A percentile compares a stretch with the other conserved stretches of the same genome.
These are phyloP conservation scores for Halichoerus grypus DNA, from an alignment of 2,113 vertebrate genomes.

Conservation along the genomic window DNA sequence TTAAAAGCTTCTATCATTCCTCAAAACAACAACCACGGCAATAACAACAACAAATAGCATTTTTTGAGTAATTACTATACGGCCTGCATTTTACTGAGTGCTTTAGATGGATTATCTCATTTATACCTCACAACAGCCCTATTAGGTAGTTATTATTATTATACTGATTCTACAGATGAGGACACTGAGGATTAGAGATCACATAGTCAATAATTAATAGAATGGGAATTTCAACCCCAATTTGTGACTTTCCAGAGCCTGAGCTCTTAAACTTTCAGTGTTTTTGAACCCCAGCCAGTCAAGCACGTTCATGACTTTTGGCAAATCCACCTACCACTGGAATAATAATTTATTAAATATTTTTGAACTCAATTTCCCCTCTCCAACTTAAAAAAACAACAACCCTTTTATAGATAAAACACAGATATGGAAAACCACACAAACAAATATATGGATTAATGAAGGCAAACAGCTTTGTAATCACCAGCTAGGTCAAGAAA, in stretches of 20 bases:
- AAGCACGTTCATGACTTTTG: background rate
- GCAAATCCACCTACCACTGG: background rate
- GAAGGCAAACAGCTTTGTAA: background rate
- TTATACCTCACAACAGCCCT: background rate
- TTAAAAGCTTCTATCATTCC: background rate
- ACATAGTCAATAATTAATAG: background rate
- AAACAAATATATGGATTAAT: background rate
- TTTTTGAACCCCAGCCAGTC: background rate
- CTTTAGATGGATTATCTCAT: background rate
- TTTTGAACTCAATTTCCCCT: background rate
- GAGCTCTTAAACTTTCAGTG: background rate
- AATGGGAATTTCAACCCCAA: background rate
- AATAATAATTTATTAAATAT: slow-evolving; percentile 30
- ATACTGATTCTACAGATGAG: background rate
- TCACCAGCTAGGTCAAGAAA: background rate
- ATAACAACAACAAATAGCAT: background rate
- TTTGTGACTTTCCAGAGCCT: background rate
- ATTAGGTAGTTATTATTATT: background rate
- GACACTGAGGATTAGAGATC: background rate
- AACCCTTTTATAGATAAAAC: background rate
- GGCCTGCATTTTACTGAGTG: background rate
- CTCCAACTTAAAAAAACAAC: background rate
- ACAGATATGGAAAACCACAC: background rate
- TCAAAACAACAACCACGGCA: background rate
- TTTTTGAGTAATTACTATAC: background rate